Evolutionary conservation across 2,113 vertebrate genomes (phyloP), one percentile per base, ranked within the genome.

Genomic region (Physeter macrocephalus): DNA sequence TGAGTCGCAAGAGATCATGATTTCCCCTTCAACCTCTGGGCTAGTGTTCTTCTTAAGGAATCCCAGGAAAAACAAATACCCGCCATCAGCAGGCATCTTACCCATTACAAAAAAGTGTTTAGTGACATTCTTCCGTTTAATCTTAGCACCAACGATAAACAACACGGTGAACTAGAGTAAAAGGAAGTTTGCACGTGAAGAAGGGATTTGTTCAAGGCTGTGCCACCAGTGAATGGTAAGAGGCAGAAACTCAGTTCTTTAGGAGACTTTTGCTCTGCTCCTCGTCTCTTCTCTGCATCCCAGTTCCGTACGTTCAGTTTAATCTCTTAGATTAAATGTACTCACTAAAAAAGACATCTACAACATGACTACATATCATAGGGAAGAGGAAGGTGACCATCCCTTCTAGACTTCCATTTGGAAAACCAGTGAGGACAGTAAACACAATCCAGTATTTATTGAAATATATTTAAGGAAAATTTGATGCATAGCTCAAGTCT

Each of bases 71-170:
- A 82, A 54, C 46, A 94, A 25, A 81, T 54, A 78, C 18, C 66
- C 80, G 43, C 39, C 80, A 77, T 94, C 81, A 93, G 77, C 71
- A 88, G 49, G 29, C 52, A 52, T 25, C 95, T 77, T 72, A 81
- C 83, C 43, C 18, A 64, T 61, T 49, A 78, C 20, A 31, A 29
- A 81, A 90, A 88, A 71, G 36, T 78, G 34, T 96, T 94, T 61
- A 39, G 25, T 54, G 62, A 43, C 49, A 74, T 74, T 89, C 52
- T 39, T 69, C 74, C 15, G 1, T 95, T 96, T 87, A 92, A 90
- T 95, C 91, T 83, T 93, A 93, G 81, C 54, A 57, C 36, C n/a
- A 82, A n/a, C 77, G n/a, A 82, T 94, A 88, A 94, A 61, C 67
- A 95, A 71, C 49, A 23, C 0, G 18, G 34, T 59, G 25, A 57